These are phyloP conservation scores for Papilio dardanus DNA, from an alignment of 1,140 invertebrate species.

Conservation along the genomic window DNA sequence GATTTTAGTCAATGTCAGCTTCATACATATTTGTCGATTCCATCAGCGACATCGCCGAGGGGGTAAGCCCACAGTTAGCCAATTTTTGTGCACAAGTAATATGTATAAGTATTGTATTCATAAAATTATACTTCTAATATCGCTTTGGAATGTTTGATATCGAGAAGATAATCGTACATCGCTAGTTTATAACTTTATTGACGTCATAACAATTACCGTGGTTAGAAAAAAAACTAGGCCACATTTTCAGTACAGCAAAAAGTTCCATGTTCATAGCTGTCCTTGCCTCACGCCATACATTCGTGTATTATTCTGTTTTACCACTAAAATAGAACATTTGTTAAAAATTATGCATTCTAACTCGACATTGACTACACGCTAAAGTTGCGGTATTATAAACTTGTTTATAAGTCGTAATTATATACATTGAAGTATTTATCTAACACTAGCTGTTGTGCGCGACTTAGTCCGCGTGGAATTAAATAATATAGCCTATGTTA, in stretches of 20 bases:
- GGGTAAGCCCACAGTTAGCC: too few relatives aligned
- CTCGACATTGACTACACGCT: conserved; percentile 13
- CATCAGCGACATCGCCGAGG: too few relatives aligned
- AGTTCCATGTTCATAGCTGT: conserved; percentile 53
- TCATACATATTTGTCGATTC: too few relatives aligned
- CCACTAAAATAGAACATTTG: conserved; percentile 3
- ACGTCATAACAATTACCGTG: conserved; percentile 64
- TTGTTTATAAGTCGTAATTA: neutral
- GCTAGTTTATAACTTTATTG: conserved; percentile 50
- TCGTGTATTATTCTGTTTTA: conserved; percentile 31
- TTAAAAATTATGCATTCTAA: conserved; percentile 29
- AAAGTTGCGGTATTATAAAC: neutral
- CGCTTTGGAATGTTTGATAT: neutral
- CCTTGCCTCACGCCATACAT: conserved; percentile 59
- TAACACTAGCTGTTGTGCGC: too few relatives aligned
- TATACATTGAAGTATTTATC: too few relatives aligned
- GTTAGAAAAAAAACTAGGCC: conserved; percentile 65
- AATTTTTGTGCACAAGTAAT: too few relatives aligned
- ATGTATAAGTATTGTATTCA: too few relatives aligned
- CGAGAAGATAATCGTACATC: neutral
- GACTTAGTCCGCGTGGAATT: too few relatives aligned
- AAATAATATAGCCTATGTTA: too few relatives aligned
- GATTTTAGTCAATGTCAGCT: too few relatives aligned
- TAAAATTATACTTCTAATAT: too few relatives aligned
- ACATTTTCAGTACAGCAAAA: conserved; percentile 66